Evolutionary conservation across 2,888 invertebrate genomes (phyloP), one percentile per base, ranked within the genome.

Genomic region (Rhagonycha fulva): DNA sequence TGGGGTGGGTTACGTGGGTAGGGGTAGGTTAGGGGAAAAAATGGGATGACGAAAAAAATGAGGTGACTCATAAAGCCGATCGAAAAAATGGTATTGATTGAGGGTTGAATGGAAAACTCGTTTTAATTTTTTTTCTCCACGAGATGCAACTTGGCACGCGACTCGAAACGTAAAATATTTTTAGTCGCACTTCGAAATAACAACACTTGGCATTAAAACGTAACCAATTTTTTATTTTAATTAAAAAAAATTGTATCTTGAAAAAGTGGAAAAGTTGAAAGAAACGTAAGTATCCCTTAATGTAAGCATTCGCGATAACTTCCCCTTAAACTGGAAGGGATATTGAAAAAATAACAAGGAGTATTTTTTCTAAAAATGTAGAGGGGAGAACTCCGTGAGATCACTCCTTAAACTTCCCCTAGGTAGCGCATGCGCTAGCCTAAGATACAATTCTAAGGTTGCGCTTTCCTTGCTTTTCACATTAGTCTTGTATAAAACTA

Each of bases 371-470:
- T 81, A 82, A 78, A 73, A 75, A 69, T 70, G 82, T 81, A 80
- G 86, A 84, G 87, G 86, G 85, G 86, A 84, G 82, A 84, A 82
- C 83, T 80, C 78, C 81, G 82, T 81, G 81, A 82, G 80, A 76
- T 80, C 82, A 84, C 86, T 87, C 87, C 87, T 87, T 87, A 87
- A 83, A 83, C 84, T 84, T 84, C 83, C 83, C 80, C 79, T 74
- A 62, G 60, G 72, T 60, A 70, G 81, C 85, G 86, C 87, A 84
- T 85, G 87, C 87, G 86, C 85, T 80, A 79, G 80, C 80, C 81
- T 87, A 88, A 88, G 88, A 87, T 86, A 84, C 82, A 86, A 84
- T 86, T 87, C 88, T 87, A 87, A 87, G 86, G 88, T 86, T 85
- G 81, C 14, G 74, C 81, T 82, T 68, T 86, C 87, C 84, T 85